Evolutionary conservation across 2,797 vertebrate genomes (phyloP), one percentile per base, ranked within the genome.

Genomic region (Melanotaenia nigrans): DNA sequence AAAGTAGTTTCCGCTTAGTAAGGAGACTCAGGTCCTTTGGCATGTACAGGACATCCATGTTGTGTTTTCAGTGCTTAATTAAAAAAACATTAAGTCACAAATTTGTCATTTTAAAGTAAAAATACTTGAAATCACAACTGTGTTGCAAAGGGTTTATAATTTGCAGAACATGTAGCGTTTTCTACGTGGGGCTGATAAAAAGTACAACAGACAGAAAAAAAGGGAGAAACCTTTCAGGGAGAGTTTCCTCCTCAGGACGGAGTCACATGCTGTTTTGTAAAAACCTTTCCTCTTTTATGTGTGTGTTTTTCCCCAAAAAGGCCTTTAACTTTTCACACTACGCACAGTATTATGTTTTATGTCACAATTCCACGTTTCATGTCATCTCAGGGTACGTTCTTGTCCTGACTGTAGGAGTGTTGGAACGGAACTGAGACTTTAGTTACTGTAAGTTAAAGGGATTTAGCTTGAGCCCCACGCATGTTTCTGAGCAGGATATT

Each of bases 361-460:
- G 13, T 33, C 16, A 38, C 24, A 30, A 33, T 35, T 77, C 59
- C 49, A 71, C 67, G 24, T 82, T 76, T 77, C 54, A 38, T 72
- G 73, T 79, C 47, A 42, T 47, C 72, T 71, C 32, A 61, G 49
- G 74, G 76, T 47, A 0, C 59, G 30, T 59, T 78, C 57, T 25
- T 66, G 30, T 33, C 54, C 13, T 13, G n/a, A 16, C 40, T 73
- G 87, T 86, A 86, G 87, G 87, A 71, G 82, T 86, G 69, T 72
- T 87, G 83, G 82, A 87, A 66, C 70, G 64, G 87, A 88, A 83
- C 42, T 65, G 53, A 56, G 65, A 75, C 75, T 82, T 66, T n/a
- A 42, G 81, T 86, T 79, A 73, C 70, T 78, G 71, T 77, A 79
- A 77, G 62, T 75, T 16, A 28, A 54, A 78, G 11, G 61, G 67